A percentile compares a stretch with the other conserved stretches of the same genome.
Conservation (phyloP, 2,797 vertebrate species). For the Megaceryle alcyon region DNA sequence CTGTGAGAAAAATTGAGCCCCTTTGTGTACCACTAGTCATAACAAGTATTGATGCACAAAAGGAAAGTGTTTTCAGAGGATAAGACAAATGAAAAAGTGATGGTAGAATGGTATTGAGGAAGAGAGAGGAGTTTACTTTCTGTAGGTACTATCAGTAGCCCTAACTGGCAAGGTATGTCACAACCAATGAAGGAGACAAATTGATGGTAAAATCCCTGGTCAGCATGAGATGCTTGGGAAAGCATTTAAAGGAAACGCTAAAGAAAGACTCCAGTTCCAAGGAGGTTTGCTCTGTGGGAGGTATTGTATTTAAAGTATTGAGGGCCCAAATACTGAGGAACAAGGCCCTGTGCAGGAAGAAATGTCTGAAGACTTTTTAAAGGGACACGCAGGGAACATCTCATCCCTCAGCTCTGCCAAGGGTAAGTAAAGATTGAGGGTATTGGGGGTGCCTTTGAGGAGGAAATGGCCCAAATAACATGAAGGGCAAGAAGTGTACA, state of each 20-base stretch:
- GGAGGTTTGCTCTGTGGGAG: background rate
- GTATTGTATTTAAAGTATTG: background rate
- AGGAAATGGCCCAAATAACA: background rate
- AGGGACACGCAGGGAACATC: background rate
- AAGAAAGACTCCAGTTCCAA: background rate
- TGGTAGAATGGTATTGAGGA: background rate
- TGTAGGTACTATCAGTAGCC: background rate
- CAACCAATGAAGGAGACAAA: background rate
- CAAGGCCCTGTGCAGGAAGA: background rate
- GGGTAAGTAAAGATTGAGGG: fast-evolving
- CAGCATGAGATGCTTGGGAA: background rate
- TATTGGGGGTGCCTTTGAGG: background rate
- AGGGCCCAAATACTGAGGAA: background rate
- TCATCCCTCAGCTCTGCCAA: background rate
- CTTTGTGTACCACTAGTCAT: background rate
- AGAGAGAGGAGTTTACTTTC: background rate
- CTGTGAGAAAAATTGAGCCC: background rate
- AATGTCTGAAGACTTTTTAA: background rate
- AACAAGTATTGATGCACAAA: background rate
- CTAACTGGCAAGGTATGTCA: background rate
- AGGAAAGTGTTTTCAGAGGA: background rate
- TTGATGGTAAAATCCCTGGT: background rate
- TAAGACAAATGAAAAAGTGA: background rate
- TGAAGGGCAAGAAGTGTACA: background rate
- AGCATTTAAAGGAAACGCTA: background rate